Evolutionary conservation across 2,113 vertebrate genomes (phyloP).

Genomic region (Esox niger): DNA sequence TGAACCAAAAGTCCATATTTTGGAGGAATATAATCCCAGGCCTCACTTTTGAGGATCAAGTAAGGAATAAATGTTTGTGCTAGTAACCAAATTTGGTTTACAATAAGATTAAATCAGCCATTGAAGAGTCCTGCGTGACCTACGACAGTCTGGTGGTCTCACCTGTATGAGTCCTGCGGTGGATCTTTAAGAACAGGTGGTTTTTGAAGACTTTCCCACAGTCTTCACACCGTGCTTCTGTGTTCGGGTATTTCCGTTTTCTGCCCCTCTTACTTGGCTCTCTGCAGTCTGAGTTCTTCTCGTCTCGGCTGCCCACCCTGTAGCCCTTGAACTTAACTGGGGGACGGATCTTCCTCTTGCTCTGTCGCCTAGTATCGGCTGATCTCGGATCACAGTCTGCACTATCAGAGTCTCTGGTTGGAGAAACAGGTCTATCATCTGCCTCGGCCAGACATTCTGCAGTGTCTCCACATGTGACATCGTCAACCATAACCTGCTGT

Average conservation of each 20-base stretch:
- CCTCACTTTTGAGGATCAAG: too few relatives aligned
- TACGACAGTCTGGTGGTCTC: too few relatives aligned
- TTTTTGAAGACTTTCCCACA: constrained; percentile 93
- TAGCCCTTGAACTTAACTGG: constrained; percentile 86
- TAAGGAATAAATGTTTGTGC: not conserved
- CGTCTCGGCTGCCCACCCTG: constrained; percentile 70
- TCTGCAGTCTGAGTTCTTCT: constrained; percentile 66
- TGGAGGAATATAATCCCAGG: too few relatives aligned
- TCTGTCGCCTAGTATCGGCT: constrained; percentile 70
- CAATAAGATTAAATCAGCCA: too few relatives aligned
- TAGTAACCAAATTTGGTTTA: not conserved
- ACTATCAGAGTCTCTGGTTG: constrained; percentile 39
- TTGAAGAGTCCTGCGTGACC: too few relatives aligned
- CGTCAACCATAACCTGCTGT: not conserved
- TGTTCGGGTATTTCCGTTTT: constrained; percentile 74
- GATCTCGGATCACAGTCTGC: constrained; percentile 69
- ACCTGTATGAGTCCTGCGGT: constrained; percentile 93
- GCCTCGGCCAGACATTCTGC: constrained; percentile 38
- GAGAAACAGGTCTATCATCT: not conserved
- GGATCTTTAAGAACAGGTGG: constrained; percentile 88
- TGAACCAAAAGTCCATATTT: too few relatives aligned
- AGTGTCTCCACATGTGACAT: constrained; percentile 28
- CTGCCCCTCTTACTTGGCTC: constrained; percentile 72
- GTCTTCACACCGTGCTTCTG: constrained; percentile 85
- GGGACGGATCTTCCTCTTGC: constrained; percentile 82